phyloP scores from a whole-genome alignment of 2,113 vertebrate species.

The Panthera uncia region DNA sequence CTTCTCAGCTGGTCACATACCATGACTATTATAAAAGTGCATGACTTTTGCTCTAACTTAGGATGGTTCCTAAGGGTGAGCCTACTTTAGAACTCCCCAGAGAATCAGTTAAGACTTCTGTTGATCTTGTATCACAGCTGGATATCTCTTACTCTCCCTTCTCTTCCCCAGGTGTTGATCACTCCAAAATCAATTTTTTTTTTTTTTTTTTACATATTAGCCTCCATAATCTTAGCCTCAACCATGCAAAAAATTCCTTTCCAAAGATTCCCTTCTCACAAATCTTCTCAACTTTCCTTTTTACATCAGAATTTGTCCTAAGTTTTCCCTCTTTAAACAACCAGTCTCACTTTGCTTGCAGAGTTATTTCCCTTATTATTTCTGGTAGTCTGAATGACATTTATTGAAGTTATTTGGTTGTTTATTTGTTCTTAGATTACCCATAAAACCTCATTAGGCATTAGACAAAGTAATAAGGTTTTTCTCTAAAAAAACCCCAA shows the following conservation, averaged over 20 bases:
- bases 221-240: not conserved
- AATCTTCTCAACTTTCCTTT: not conserved
- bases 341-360: not conserved
- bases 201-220: not conserved
- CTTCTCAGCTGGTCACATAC: not conserved
- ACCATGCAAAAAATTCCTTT: not conserved
- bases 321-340: not conserved
- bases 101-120: not conserved
- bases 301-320: not conserved
- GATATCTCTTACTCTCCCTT: not conserved
- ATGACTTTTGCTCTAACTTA: not conserved
- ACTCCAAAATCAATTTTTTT: not conserved
- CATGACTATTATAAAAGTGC: not conserved
- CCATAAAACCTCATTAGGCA: not conserved
- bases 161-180: not conserved
- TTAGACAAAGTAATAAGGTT: not conserved
- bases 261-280: not conserved
- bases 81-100: not conserved
- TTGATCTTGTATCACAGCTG: not conserved
- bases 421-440: not conserved
- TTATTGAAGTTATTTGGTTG: not conserved
- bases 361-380: not conserved
- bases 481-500: not conserved
- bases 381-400: not conserved
- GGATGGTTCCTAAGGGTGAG: not conserved